phyloP scores from a whole-genome alignment of 2,113 vertebrate species.

The Perca schrenkii region DNA sequence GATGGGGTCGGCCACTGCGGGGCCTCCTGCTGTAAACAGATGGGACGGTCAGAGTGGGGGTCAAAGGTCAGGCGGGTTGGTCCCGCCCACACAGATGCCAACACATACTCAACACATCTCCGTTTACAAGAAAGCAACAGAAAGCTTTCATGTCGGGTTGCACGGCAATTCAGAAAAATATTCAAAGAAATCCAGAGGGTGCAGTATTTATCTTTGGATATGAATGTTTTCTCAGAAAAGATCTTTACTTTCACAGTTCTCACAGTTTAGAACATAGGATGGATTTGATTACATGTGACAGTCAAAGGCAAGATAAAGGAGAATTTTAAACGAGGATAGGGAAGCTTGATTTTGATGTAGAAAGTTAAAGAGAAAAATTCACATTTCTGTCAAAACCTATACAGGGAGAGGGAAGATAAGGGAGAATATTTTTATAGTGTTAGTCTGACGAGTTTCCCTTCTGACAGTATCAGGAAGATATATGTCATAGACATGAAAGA shows the following conservation, averaged over 20 bases:
- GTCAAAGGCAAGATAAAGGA: slow-evolving; percentile 16
- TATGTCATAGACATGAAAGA: not conserved
- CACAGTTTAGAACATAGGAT: not conserved
- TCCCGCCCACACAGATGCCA: slow-evolving; percentile 53
- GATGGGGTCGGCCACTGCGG: slow-evolving; percentile 20
- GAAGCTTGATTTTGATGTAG: not conserved
- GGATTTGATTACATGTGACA: not conserved
- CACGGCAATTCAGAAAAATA: not conserved
- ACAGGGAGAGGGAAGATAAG: not conserved
- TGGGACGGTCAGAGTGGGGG: slow-evolving; percentile 53
- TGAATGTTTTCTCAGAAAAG: not conserved
- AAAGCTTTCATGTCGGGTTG: not conserved
- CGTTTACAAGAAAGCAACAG: not conserved
- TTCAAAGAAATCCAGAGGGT: not conserved
- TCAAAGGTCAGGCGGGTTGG: slow-evolving; percentile 56
- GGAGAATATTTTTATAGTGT: not conserved
- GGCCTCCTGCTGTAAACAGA: slow-evolving; percentile 61
- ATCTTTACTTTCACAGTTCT: not conserved
- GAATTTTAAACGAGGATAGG: not conserved
- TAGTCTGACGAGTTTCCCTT: not conserved
- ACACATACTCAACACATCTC: slow-evolving; percentile 10
- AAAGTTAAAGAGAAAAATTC: not conserved
- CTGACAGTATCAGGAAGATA: not conserved
- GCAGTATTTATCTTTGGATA: not conserved
- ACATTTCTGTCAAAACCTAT: not conserved